Evolutionary conservation across 2,888 invertebrate species (phyloP), one percentile per base, ranked within the genome.

Genomic region (Leptura quadrifasciata): DNA sequence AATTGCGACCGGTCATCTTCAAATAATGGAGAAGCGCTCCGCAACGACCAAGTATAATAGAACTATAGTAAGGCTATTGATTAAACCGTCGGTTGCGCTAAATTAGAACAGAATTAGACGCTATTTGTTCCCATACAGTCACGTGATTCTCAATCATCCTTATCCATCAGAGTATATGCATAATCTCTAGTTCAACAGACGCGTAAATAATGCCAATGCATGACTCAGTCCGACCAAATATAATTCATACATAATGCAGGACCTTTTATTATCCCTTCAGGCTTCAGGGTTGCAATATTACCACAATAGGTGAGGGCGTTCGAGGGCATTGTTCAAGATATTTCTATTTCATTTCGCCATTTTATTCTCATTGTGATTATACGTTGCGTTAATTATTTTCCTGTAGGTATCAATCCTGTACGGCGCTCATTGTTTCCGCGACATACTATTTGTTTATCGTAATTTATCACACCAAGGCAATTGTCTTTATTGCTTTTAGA

Each of bases 291-390:
- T 71, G 71, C 71, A 71, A 52, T 61, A 71, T 71, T 71, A 61
- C 71, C 71, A 61, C 61, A 69, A 71, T 71, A 82, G 87, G 82
- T 85, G 84, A 86, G 86, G 79, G 84, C 91, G 90, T 91, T 91
- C 74, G 76, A 76, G 79, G 70, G 69, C 24, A 55, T 39, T 55
- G 72, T 63, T 91, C 92, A 93, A 94, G 91, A 91, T 57, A 68
- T 69, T 69, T 35, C 58, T 69, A 58, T 54, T 69, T 69, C 39
- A 58, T 69, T 69, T 35, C 35, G 4, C 15, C 57, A 31, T 68
- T 57, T 31, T 61, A 17, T 61, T 17, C 61, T 18, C 63, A 63
- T 63, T 58, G 58, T 20, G 57, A 17, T 55, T 27, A 17, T 18
- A 17, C 27, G 27, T 52, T 27, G 67, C 27, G 47, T 67, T 54